phyloP scores from a whole-genome alignment of 2,888 invertebrate species.

The Alentia gelatinosa region DNA sequence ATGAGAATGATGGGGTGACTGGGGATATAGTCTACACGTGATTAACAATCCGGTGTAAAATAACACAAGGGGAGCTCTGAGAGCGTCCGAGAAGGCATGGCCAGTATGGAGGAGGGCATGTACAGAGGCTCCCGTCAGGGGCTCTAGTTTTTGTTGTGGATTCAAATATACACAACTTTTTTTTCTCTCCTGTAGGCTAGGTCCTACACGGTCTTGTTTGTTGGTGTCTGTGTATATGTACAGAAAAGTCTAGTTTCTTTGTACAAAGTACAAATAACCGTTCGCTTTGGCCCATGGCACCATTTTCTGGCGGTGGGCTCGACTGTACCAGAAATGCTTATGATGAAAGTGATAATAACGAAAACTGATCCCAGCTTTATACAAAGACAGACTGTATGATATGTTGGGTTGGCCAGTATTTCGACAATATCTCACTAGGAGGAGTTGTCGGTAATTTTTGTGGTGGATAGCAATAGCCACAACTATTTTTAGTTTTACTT shows the following conservation, averaged over 20 bases:
- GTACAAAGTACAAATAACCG: constrained; percentile 12
- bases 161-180: not conserved
- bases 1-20: too few relatives aligned
- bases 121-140: too few relatives aligned
- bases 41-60: too few relatives aligned
- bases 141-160: too few relatives aligned
- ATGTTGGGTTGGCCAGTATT: not conserved
- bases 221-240: constrained; percentile 39
- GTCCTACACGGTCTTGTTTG: constrained; percentile 23
- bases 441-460: not conserved
- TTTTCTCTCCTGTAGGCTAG: constrained; percentile 4
- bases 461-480: not conserved
- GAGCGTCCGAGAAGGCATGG: not conserved
- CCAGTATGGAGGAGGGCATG: not conserved
- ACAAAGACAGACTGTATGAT: not conserved
- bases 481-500: not conserved
- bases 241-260: not conserved
- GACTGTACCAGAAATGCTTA: constrained; percentile 31
- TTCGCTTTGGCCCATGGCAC: not conserved
- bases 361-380: not conserved
- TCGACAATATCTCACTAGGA: not conserved
- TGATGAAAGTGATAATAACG: not conserved
- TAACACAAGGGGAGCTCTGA: not conserved
- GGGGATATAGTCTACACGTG: too few relatives aligned
- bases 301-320: not conserved